These are phyloP conservation scores for Meta bourneti DNA, from an alignment of 2,888 invertebrate species.

Conservation along the genomic window DNA sequence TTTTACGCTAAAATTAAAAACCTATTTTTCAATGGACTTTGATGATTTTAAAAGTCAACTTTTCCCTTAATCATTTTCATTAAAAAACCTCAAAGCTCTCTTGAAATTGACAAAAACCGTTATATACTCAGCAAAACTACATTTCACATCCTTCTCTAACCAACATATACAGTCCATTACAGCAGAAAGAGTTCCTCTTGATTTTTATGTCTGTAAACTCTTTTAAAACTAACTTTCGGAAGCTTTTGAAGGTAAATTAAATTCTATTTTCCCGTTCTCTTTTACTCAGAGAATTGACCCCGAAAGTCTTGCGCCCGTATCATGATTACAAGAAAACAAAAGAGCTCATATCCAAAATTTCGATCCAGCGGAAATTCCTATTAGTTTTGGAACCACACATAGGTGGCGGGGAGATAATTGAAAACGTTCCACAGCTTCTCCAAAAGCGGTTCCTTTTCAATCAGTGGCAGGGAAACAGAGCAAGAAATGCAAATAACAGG, in stretches of 20 bases:
- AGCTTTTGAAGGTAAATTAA: not conserved
- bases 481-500: constrained; percentile 27
- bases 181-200: too few species aligned
- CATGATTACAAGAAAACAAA: not conserved
- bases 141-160: too few species aligned
- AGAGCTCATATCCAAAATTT: not conserved
- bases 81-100: too few species aligned
- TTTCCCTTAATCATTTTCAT: too few species aligned
- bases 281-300: not conserved
- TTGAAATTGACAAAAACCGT: too few species aligned
- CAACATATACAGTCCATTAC: too few species aligned
- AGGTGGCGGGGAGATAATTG: constrained; percentile 17
- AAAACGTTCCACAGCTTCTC: constrained; percentile 1
- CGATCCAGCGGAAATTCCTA: not conserved
- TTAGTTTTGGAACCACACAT: not conserved
- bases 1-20: too few species aligned
- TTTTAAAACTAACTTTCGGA: too few species aligned
- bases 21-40: too few species aligned
- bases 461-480: constrained; percentile 7
- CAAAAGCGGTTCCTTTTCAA: constrained; percentile 23
- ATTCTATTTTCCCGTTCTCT: not conserved
- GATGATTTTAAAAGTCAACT: too few species aligned
- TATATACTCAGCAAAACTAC: too few species aligned
- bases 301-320: not conserved
- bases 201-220: too few species aligned